Base-by-base conservation (phyloP, 2,113 vertebrate species). In the Bubo blakistoni region DNA sequence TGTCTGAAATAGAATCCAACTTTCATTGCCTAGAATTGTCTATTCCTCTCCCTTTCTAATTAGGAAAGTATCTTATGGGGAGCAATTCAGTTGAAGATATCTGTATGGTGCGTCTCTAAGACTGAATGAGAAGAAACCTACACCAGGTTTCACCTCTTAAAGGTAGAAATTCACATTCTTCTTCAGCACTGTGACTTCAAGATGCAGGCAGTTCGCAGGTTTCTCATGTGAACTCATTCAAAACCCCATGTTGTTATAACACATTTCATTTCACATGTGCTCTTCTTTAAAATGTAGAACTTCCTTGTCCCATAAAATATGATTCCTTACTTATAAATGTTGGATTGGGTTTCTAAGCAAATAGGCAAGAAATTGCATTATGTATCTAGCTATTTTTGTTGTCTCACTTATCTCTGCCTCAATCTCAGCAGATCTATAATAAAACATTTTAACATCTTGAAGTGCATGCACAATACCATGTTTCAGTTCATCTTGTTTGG, bases 191-290 rank as follows among this genome's bases (percentile, higher is more conserved):
- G 32, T 22, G 24, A 61, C 18, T 81, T 82, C 27, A 74, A 79
- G 16, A 24, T 71, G 77, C 16, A 76, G 15, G 10, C 21, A 61
- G 5, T n/a, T 34, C 0, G 0, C 10, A 62, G 5, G 13, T 61
- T 66, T 79, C 55, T 79, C 34, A 29, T 13, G 24, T 36, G 30
- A 85, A 71, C 4, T 74, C 10, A 26, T 71, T 44, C 0, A 0
- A 88, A 91, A 38, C 10, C 40, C 13, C 40, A 7, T 51, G 42
- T 47, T 69, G 6, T 49, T 17, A 49, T 63, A 58, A 63, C 7
- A 26, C 2, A 72, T n/a, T 51, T 73, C 0, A 59, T 72, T 58
- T 67, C 10, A 25, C 6, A 34, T 10, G 5, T 14, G 5, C 3
- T 86, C 7, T 18, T 66, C 52, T 67, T 77, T 36, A 57, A 73